Base-by-base conservation (phyloP, 37 sponge, comb jelly and placozoan species). In the Crambe crambe region DNA sequence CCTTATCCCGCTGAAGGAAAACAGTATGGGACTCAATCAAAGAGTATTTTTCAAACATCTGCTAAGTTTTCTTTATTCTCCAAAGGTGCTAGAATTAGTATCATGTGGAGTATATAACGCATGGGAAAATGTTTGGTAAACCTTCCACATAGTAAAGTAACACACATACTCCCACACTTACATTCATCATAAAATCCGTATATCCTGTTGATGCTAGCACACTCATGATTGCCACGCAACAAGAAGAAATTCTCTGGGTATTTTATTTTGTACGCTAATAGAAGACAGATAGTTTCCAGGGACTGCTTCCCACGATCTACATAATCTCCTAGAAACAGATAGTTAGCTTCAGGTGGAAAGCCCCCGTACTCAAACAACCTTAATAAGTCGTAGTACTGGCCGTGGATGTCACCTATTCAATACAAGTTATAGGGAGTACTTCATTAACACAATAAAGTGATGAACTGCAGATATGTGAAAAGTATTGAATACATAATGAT, bases 141-240 rank as follows among this genome's bases (percentile, higher is more conserved):
- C n/a, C n/a, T n/a, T n/a, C n/a, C n/a, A n/a, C n/a, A n/a, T n/a
- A n/a, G n/a, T n/a, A n/a, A n/a, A n/a, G n/a, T n/a, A n/a, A 47
- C 51, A 47, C 51, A 47, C 51, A 47, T 12, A 47, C 51, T 15
- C 51, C 6, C 51, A 47, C 51, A 47, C 96, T 93, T 85, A 94
- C 99, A 98, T 82, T 98, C 99, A 79, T 98, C 99, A 59, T 98
- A 98, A 64, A 98, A 98, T 36, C 99, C 99, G 63, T 98, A 98
- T 70, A 98, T 98, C 65, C 99, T 85, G 90, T 98, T 98, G 84
- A 98, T 98, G 66, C 92, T 91, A 82, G 99, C 99, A 81, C 99
- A 98, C 74, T 98, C 99, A 78, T 98, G 99, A 62, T 98, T 98
- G 17, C 99, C 99, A 64, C 99, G 86, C 27, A 98, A 72, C 34